Evolutionary conservation across 2,888 invertebrate genomes (phyloP), one percentile per base, ranked within the genome.

Genomic region (Leucozona laternaria): DNA sequence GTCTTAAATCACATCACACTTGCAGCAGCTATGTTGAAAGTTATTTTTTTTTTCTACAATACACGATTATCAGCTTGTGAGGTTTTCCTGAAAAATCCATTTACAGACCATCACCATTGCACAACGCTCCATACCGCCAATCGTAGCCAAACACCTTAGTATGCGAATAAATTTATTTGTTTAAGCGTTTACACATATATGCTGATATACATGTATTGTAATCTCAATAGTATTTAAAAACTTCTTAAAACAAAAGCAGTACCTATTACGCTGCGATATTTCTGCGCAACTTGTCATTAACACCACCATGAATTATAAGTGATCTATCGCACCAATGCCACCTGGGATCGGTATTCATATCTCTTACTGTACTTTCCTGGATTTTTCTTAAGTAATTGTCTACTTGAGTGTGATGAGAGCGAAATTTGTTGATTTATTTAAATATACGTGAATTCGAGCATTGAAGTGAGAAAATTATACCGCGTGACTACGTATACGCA

Each of bases 341-440:
- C 40, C 72, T 25, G 79, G 31, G 6, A 53, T 8, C 17, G 8
- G 22, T 77, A 62, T 57, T 58, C 43, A 58, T 58, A 78, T 66
- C 72, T 71, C 25, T n/a, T n/a, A n/a, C n/a, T 40, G 57, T 40
- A 79, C 78, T 73, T 73, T 83, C 62, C 68, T 55, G 83, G 60
- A 43, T 79, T 73, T 83, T 83, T 73, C n/a, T 82, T 53, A 55
- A 73, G 68, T 78, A 82, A 68, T 82, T 60, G 68, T 78, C 68
- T 60, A 73, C 72, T 72, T 60, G 25, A 78, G 58, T 73, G 73
- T 66, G 60, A 79, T 53, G 20, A 58, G 66, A 64, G 64, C 40
- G 40, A 62, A 50, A 40, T 58, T 77, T 77, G 71, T 71, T 62
- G 76, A 76, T 76, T 80, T 70, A 15, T 15, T 40, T 1, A 4